Percentiles rank a stretch among this genome's conserved stretches.
Conservation (phyloP, 2,888 invertebrate species). For the Clunio marinus region DNA sequence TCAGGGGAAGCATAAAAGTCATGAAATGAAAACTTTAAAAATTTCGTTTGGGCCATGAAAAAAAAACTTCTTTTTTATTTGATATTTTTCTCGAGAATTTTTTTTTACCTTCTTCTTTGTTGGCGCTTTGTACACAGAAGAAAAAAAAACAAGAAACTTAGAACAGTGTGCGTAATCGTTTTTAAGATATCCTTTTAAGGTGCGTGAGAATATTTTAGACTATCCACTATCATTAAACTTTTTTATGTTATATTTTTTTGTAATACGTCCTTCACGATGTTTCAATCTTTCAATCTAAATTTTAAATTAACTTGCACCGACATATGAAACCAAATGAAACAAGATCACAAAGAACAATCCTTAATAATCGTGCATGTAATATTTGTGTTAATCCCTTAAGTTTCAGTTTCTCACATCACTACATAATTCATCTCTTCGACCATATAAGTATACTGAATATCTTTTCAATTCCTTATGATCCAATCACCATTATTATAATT, state of each 20-base stretch:
- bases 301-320: neutral
- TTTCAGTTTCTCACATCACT: conserved; percentile 30
- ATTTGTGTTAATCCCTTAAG: conserved; percentile 19
- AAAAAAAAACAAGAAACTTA: neutral
- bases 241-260: neutral
- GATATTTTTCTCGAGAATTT: conserved; percentile 31
- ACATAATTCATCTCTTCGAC: neutral
- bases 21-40: neutral
- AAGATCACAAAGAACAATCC: conserved; percentile 5
- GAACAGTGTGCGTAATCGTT: neutral
- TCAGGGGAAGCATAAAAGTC: neutral
- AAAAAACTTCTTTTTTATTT: neutral
- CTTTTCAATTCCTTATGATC: conserved; percentile 23
- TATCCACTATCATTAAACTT: conserved; percentile 6
- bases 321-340: no score
- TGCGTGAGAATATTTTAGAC: conserved; percentile 35
- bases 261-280: neutral
- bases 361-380: conserved; percentile 29
- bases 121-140: neutral
- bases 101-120: conserved; percentile 32
- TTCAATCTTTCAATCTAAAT: neutral
- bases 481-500: conserved; percentile 1
- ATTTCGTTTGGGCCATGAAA: conserved; percentile 18
- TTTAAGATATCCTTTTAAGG: conserved; percentile 4
- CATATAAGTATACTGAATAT: neutral